Conservation (phyloP, 2,113 vertebrate species). For the Lophius piscatorius region DNA sequence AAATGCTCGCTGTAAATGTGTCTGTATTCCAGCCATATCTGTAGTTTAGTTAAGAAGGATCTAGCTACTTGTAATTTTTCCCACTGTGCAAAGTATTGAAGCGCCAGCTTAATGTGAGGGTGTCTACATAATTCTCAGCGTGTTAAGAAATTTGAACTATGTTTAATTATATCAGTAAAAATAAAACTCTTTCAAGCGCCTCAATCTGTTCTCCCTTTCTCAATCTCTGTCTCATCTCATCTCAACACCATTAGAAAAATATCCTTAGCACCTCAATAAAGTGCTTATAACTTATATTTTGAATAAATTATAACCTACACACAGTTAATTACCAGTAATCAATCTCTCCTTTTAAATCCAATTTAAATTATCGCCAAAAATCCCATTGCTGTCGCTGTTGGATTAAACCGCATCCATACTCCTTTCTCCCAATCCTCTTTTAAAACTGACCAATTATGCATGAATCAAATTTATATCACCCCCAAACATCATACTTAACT, state of each 20-base stretch:
- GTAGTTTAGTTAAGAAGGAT: background rate
- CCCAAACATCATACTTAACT: slow-evolving; percentile 22
- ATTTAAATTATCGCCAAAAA: slow-evolving; percentile 36
- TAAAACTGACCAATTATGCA: slow-evolving; percentile 26
- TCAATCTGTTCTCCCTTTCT: slow-evolving; percentile 26
- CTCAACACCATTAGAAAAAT: slow-evolving; percentile 28
- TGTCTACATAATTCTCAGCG: slow-evolving; percentile 11
- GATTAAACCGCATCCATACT: slow-evolving; percentile 1
- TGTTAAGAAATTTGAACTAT: slow-evolving; percentile 25
- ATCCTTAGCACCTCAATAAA: slow-evolving; percentile 34
- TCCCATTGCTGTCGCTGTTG: slow-evolving; percentile 15
- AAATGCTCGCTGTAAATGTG: slow-evolving; percentile 3
- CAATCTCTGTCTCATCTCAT: slow-evolving; percentile 3
- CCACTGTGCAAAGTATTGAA: slow-evolving; percentile 15
- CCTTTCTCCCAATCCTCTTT: slow-evolving; percentile 2
- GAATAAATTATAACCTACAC: slow-evolving; percentile 36
- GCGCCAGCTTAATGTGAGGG: slow-evolving; percentile 20
- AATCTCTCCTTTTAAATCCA: slow-evolving; percentile 28
- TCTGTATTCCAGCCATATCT: slow-evolving; percentile 2
- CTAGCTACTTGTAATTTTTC: slow-evolving; percentile 5
- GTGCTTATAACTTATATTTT: slow-evolving; percentile 42
- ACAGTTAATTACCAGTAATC: slow-evolving; percentile 33
- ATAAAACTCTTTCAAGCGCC: slow-evolving; percentile 37
- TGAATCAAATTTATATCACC: slow-evolving; percentile 38
- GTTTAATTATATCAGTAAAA: slow-evolving; percentile 33